Conservation (phyloP, 2,888 invertebrate genomes). For the Acronicta alni region DNA sequence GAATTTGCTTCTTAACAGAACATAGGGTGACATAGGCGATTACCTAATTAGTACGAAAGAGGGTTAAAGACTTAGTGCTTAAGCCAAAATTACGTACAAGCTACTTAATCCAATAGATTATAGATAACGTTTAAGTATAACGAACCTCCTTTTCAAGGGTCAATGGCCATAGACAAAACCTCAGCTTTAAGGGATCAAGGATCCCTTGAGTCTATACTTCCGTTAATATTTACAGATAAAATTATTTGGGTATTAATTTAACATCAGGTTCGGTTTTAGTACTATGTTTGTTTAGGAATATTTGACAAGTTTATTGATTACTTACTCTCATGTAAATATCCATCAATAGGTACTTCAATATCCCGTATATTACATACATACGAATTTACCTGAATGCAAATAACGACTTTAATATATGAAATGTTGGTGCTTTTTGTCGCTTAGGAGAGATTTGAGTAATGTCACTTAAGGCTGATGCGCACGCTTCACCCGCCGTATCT, state of each 20-base stretch:
- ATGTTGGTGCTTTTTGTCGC: too few species aligned
- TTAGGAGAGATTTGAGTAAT: too few species aligned
- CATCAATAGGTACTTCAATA: too few species aligned
- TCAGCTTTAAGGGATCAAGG: constrained; percentile 47
- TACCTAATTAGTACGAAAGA: constrained; percentile 18
- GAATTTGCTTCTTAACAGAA: too few species aligned
- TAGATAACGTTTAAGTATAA: constrained; percentile 46
- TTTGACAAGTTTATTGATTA: neutral
- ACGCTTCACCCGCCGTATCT: too few species aligned
- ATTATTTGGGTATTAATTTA: constrained; percentile 38
- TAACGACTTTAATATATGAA: too few species aligned
- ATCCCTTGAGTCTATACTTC: constrained; percentile 27
- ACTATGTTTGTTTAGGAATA: constrained; percentile 15
- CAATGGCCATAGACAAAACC: constrained; percentile 48
- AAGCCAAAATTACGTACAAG: constrained; percentile 37
- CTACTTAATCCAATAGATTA: constrained; percentile 45
- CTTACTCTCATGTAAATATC: neutral
- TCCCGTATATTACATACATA: too few species aligned
- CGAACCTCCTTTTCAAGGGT: constrained; percentile 45
- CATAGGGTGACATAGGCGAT: constrained; percentile 9
- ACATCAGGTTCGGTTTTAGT: constrained; percentile 9
- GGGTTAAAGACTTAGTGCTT: constrained; percentile 29
- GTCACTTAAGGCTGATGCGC: too few species aligned
- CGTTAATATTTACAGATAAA: constrained; percentile 45
- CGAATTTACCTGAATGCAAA: too few species aligned